A percentile compares a stretch with the other conserved stretches of the same genome.
phyloP scores from a whole-genome alignment of 1,140 invertebrate genomes.

The Heterodera schachtii region DNA sequence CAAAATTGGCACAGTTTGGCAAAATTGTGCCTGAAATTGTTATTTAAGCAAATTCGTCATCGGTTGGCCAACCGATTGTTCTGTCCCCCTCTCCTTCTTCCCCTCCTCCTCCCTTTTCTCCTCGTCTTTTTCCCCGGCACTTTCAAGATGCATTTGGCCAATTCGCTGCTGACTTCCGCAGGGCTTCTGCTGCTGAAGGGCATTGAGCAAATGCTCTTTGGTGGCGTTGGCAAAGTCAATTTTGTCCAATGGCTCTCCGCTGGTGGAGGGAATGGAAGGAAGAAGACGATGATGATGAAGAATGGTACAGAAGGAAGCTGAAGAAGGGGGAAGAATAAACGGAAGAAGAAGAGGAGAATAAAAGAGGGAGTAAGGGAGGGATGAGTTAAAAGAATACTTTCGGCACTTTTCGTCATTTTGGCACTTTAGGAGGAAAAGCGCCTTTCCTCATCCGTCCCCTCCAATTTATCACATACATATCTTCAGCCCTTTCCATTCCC shows the following conservation, averaged over 20 bases:
- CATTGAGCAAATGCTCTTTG: slow-evolving; percentile 15
- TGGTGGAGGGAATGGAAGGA: slow-evolving; percentile 10
- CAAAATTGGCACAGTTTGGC: background rate
- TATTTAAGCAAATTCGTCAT: background rate
- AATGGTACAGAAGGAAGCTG: background rate
- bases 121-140: background rate
- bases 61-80: too few species aligned
- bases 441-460: too few species aligned
- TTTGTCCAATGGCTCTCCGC: background rate
- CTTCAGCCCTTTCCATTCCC: too few species aligned
- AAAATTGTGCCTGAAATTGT: background rate
- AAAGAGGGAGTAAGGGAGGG: background rate
- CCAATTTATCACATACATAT: too few species aligned
- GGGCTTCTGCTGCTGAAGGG: background rate
- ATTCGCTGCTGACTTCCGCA: slow-evolving; percentile 1
- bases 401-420: background rate
- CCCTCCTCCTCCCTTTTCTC: background rate
- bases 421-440: too few species aligned
- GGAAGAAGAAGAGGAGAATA: background rate
- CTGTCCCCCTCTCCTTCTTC: background rate
- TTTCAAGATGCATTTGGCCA: background rate
- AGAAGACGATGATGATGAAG: slow-evolving; percentile 14
- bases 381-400: background rate
- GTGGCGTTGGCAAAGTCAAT: slow-evolving; percentile 15
- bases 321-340: too few species aligned